These are phyloP conservation scores for Hirtodrosophila histrioides DNA, from an alignment of 2,888 invertebrate genomes.

Conservation along the genomic window DNA sequence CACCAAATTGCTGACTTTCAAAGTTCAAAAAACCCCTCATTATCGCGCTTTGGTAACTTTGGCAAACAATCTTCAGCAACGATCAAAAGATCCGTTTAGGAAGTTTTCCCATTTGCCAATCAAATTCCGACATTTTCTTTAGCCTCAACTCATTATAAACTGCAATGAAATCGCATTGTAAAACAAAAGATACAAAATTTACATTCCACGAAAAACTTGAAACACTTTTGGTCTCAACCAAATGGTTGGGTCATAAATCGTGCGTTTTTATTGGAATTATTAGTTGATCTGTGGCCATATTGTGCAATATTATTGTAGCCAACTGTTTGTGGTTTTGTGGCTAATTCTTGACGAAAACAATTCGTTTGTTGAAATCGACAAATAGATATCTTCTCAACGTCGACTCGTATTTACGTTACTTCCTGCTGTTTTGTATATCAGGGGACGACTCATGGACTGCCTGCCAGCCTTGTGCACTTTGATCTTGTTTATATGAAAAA, in stretches of 20 bases:
- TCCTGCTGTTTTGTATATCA: constrained; percentile 75
- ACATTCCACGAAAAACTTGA: constrained; percentile 45
- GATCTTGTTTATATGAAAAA: constrained; percentile 78
- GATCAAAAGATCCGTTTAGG: constrained; percentile 54
- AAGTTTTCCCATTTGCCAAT: constrained; percentile 66
- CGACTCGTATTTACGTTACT: constrained; percentile 71
- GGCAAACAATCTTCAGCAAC: constrained; percentile 10
- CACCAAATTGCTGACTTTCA: constrained; percentile 1
- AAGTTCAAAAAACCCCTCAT: constrained; percentile 46
- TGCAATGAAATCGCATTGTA: constrained; percentile 47
- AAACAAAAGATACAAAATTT: constrained; percentile 35
- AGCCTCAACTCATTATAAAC: constrained; percentile 52
- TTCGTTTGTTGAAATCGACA: constrained; percentile 59
- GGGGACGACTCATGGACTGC: constrained; percentile 71
- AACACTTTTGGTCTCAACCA: constrained; percentile 43
- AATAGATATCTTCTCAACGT: constrained; percentile 43
- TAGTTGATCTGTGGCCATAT: constrained; percentile 79
- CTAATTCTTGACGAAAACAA: constrained; percentile 72
- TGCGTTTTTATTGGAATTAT: constrained; percentile 74
- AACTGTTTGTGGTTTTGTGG: constrained; percentile 62
- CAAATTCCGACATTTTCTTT: constrained; percentile 45
- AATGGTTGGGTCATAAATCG: constrained; percentile 62
- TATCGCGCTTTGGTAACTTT: constrained; percentile 12
- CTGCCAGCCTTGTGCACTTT: constrained; percentile 61
- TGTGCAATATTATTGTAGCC: constrained; percentile 70